Percentiles rank a stretch among this genome's conserved stretches.
phyloP scores from a whole-genome alignment of 2,888 invertebrate genomes.

The Leucoptera coffeella region DNA sequence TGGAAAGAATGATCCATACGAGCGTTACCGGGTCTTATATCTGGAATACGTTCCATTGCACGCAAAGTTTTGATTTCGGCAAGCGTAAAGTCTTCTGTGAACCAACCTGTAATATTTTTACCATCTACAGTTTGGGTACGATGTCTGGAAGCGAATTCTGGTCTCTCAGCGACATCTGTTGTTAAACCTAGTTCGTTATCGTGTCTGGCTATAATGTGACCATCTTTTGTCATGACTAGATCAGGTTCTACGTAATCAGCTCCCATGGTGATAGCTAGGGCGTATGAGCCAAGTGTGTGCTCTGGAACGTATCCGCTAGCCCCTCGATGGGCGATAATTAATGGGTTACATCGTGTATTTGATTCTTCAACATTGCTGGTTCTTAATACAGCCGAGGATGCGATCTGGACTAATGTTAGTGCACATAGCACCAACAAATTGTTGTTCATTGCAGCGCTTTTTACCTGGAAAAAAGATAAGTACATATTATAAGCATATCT shows the following conservation, averaged over 20 bases:
- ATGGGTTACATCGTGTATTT: too few relatives aligned
- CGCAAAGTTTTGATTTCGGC: slow-evolving; percentile 4
- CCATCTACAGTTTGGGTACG: slow-evolving; percentile 3
- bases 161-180: slow-evolving; percentile 3
- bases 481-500: too few relatives aligned
- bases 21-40: slow-evolving; percentile 4
- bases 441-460: too few relatives aligned
- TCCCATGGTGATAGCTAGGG: slow-evolving; percentile 6
- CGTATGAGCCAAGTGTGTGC: slow-evolving; percentile 5
- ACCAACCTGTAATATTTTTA: slow-evolving; percentile 3
- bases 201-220: slow-evolving; percentile 4
- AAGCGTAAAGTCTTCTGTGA: slow-evolving; percentile 5
- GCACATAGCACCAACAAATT: too few relatives aligned
- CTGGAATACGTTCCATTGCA: slow-evolving; percentile 4
- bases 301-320: slow-evolving; percentile 6
- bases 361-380: too few relatives aligned
- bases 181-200: slow-evolving; percentile 4
- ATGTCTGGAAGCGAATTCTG: slow-evolving; percentile 3
- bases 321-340: slow-evolving; percentile 5
- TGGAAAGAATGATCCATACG: slow-evolving; percentile 4
- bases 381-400: too few relatives aligned
- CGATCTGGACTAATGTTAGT: too few relatives aligned
- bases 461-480: too few relatives aligned
- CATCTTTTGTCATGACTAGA: slow-evolving; percentile 5
- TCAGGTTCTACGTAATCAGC: slow-evolving; percentile 6